Evolutionary conservation across 2,888 invertebrate genomes (phyloP).

Genomic region (Eilema caniola): DNA sequence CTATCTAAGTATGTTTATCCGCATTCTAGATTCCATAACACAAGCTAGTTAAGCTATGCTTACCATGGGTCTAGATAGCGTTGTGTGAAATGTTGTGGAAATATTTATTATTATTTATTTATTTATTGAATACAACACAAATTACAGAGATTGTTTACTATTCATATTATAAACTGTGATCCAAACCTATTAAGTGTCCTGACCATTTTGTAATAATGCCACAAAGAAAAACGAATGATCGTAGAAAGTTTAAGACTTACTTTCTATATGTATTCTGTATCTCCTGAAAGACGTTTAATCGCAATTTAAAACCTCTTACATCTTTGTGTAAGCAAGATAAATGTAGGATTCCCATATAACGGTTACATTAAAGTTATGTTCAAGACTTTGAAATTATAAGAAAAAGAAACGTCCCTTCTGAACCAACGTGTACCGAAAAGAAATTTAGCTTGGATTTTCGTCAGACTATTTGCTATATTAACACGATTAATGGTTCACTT

Average conservation of each 20-base stretch:
- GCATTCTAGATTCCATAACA: too few species aligned
- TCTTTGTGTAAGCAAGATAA: background rate
- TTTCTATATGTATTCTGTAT: background rate
- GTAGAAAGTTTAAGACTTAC: background rate
- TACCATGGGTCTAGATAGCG: too few species aligned
- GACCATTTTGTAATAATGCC: background rate
- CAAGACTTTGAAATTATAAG: background rate
- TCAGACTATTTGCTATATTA: slow-evolving; percentile 5
- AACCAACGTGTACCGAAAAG: background rate
- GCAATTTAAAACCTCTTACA: background rate
- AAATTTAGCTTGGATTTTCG: slow-evolving; percentile 1
- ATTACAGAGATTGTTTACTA: background rate
- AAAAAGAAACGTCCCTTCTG: background rate
- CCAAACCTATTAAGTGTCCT: background rate
- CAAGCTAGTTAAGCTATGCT: too few species aligned
- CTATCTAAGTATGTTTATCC: too few species aligned
- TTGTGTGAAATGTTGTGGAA: too few species aligned
- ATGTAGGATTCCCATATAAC: background rate
- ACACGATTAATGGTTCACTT: background rate
- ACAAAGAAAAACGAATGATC: background rate
- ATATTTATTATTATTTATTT: too few species aligned
- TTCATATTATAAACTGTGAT: background rate
- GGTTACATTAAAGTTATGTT: background rate
- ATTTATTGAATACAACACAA: too few species aligned
- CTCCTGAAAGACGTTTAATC: background rate